Conservation (phyloP, 2,888 invertebrate genomes). For the Himalopsyche japonica region DNA sequence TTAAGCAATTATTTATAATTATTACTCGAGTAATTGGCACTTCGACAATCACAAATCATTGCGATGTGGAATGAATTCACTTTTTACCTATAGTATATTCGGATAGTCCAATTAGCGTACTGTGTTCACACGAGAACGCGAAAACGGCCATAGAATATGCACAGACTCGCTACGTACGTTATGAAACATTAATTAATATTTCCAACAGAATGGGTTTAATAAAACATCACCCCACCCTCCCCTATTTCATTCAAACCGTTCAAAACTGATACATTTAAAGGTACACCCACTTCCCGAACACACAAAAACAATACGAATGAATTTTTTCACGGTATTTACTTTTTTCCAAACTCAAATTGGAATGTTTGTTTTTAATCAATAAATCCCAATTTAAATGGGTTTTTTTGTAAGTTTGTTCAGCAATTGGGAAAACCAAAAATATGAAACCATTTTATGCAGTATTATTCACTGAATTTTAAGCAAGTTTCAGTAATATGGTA, state of each 20-base stretch:
- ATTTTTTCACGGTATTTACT: no score
- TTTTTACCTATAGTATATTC: not conserved
- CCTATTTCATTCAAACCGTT: not conserved
- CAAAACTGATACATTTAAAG: not conserved
- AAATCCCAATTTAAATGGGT: no score
- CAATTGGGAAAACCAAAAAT: no score
- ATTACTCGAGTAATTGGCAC: not conserved
- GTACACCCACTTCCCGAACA: no score
- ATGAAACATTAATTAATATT: not conserved
- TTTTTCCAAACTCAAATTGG: no score
- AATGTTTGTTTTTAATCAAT: no score
- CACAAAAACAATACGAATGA: no score
- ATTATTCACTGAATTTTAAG: no score
- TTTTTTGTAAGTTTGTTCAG: no score
- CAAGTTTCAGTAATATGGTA: no score
- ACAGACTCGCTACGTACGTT: not conserved
- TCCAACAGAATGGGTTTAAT: not conserved
- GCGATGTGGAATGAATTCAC: not conserved
- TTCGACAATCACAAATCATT: not conserved
- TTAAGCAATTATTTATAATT: not conserved
- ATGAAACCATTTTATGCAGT: no score
- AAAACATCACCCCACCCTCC: not conserved
- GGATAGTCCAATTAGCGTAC: not conserved
- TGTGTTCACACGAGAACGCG: not conserved
- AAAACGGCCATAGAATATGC: not conserved